Base-by-base conservation (phyloP, 2,113 vertebrate species). In the Plecotus auritus region DNA sequence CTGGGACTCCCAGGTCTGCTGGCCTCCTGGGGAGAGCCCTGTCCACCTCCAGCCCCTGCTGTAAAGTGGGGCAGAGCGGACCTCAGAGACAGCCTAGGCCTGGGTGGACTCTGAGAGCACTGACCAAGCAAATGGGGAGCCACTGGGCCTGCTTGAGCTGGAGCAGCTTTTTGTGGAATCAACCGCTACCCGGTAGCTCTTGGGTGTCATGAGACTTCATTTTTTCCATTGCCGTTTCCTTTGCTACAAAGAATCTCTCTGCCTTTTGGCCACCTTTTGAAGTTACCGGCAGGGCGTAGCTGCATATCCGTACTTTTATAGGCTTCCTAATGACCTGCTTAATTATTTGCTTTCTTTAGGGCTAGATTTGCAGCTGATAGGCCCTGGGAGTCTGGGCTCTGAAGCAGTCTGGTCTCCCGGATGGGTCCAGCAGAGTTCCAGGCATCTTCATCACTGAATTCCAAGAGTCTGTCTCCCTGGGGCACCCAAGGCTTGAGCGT, bases 201-300 rank as follows among this genome's bases (percentile, higher is more conserved):
- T 74, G 73, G 66, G 35, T 88, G 16, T 91, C 92, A 73, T 2
- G 59, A 12, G 35, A 92, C 83, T 92, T 96, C 92, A 92, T 16
- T 93, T 95, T 96, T 95, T 96, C 95, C 85, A 86, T 78, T 90
- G 92, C 95, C 84, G 82, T 97, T 96, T 96, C 95, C 95, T 96
- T 85, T 92, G 61, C 74, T 81, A 56, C 85, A 89, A 93, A 95
- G 77, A 88, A 32, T 51, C 85, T 90, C 77, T 22, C 59, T 61
- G 0, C 89, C 97, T 97, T 84, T 93, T 91, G 96, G 87, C 94
- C 97, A 97, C 96, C 97, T 96, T 98, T 98, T 98, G 97, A 98
- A 97, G 92, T 98, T 97, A 97, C 97, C 47, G 45, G 85, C 94
- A 98, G 97, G 98, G 97, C 89, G 76, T 97, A 91, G 72, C 95